Conservation (phyloP, 2,113 vertebrate genomes). For the Sialia sialis region DNA sequence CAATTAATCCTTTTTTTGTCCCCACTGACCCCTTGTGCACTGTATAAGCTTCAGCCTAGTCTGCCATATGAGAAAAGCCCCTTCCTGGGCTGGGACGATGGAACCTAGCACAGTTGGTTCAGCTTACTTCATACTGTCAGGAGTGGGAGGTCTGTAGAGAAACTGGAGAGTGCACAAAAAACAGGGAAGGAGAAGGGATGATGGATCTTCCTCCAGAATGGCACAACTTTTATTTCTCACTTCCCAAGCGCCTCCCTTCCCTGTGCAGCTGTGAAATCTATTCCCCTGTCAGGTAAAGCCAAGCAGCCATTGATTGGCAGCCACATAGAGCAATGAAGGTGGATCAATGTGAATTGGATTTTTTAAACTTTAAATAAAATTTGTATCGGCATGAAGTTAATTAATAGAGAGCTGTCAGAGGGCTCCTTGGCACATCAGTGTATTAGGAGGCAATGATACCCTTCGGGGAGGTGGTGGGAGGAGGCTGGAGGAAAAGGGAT, state of each 20-base stretch:
- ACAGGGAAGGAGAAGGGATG: not conserved
- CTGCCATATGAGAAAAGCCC: not conserved
- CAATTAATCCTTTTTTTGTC: not conserved
- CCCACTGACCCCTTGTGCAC: not conserved
- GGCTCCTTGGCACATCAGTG: constrained; percentile 58
- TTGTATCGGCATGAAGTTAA: constrained; percentile 73
- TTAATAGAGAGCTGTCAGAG: constrained; percentile 73
- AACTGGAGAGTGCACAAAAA: not conserved
- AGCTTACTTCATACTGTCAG: not conserved
- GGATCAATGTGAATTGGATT: constrained; percentile 74
- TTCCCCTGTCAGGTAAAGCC: constrained; percentile 14
- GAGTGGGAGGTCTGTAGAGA: not conserved
- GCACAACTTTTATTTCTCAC: not conserved
- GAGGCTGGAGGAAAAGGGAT: constrained; percentile 21
- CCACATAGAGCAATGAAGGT: constrained; percentile 58
- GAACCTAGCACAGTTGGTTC: not conserved
- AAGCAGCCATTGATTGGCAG: constrained; percentile 64
- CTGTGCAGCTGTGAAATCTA: not conserved
- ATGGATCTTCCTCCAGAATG: not conserved
- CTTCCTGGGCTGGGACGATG: not conserved
- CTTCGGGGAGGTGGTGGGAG: constrained; percentile 27
- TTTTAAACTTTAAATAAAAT: constrained; percentile 75
- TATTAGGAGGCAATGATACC: constrained; percentile 38
- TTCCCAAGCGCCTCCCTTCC: not conserved
- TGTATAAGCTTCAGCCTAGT: not conserved